Evolutionary conservation across 2,113 vertebrate genomes (phyloP), one percentile per base, ranked within the genome.

Genomic region (Oostethus manadensis): DNA sequence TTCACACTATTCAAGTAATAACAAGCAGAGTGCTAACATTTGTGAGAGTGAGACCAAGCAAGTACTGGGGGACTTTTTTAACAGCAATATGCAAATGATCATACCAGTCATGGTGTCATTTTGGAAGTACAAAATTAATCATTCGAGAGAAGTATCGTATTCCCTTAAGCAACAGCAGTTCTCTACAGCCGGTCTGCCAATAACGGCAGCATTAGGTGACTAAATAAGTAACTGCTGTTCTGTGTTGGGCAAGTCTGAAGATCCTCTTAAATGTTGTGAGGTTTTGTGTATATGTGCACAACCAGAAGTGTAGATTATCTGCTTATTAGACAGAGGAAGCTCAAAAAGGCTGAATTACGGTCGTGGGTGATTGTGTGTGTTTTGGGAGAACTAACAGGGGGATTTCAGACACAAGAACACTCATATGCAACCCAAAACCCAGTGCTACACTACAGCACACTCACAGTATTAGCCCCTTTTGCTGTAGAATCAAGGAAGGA

Each of bases 201-300:
- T 85, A 84, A 82, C 66, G 42, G 75, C 53, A 73, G 70, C 72
- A 78, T 73, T 74, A 73, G 66, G 77, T 87, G 85, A 87, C 85
- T 85, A 83, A 82, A 85, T 78, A 69, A 79, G 81, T 68, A 78
- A 87, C 82, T 79, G 77, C 74, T 84, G 58, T 35, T 83, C 71
- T 74, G 53, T 55, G 85, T 84, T 81, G 81, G 76, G 81, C 66
- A 87, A 85, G 82, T 78, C 72, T 79, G 79, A 84, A 87, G 83
- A 77, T 84, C 79, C 79, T 78, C 74, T 74, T 72, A 43, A 73
- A 70, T 10, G 6, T 29, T 60, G 49, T 73, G 71, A 64, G 70
- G 65, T 21, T 74, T 57, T 60, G 59, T 76, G 67, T 51, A 49
- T 13, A 45, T 77, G 70, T 56, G 55, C 2, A 2, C 33, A 26